Base-by-base conservation (phyloP, 1,140 invertebrate species). In the Atta colombica region DNA sequence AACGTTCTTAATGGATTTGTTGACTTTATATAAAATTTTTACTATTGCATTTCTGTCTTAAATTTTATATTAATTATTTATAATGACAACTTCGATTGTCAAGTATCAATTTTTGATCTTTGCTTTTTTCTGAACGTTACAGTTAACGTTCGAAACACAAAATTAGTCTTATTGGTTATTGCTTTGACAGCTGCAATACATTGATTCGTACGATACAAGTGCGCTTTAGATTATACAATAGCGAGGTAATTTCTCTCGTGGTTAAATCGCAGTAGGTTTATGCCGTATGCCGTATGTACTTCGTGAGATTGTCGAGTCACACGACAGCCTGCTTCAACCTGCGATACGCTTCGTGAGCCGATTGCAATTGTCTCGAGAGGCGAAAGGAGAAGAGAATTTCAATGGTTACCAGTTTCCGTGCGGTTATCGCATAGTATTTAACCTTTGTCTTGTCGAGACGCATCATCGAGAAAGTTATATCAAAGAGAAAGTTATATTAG, bases 151-250 rank as follows among this genome's bases (percentile, higher is more conserved):
- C 87, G 35, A 69, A 49, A 68, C 74, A 35, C 68, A 31, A 39
- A 90, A 91, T 91, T 91, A 91, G 77, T 77, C 74, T 66, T 85
- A 91, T 91, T 88, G 88, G 87, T 91, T 88, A 60, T 88, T 75
- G n/a, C 74, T 80, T 89, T 58, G 45, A 8, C 49, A 35, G 78
- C 55, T n/a, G 85, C 63, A 78, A 77, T 68, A 45, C 45, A 82
- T 84, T 80, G 74, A 90, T 90, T 77, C 49, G 49, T 25, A 12
- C 72, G 18, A 51, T 71, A 72, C 28, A 25, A 60, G 39, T 45
- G 51, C 75, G 49, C 68, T 51, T 85, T 8, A n/a, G 51, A 21
- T 60, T 39, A 25, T 63, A 90, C 89, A 90, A 90, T 90, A 21
- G 69, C 25, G n/a, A 35, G 81, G 86, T 87, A 90, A 90, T 90